Percentiles rank a stretch among this genome's conserved stretches.
Conservation (phyloP, 2,113 vertebrate species). For the Porphyrio hochstetteri region DNA sequence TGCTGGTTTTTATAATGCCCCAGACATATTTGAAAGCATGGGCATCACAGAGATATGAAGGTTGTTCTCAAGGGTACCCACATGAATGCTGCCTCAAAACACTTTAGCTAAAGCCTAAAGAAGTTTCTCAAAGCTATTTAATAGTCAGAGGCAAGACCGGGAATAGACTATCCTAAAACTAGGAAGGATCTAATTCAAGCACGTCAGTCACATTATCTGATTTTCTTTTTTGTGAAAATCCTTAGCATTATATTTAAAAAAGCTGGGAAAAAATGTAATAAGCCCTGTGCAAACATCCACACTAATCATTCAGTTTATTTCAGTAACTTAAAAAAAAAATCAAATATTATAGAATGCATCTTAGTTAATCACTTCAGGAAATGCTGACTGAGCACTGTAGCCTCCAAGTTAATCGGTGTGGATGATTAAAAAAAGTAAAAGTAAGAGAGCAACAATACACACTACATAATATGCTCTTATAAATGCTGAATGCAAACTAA, state of each 20-base stretch:
- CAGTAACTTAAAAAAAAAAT: background rate
- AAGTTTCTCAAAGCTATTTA: background rate
- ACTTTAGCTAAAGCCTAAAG: background rate
- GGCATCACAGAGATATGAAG: background rate
- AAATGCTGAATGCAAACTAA: background rate
- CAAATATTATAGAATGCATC: background rate
- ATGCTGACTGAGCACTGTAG: background rate
- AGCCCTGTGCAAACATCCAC: background rate
- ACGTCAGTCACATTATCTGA: background rate
- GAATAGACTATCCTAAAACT: background rate
- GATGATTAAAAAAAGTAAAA: background rate
- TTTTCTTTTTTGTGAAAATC: background rate
- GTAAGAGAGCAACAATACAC: background rate
- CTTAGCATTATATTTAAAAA: background rate
- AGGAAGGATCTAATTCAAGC: background rate
- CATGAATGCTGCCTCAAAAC: background rate
- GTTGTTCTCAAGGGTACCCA: background rate
- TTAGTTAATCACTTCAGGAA: background rate
- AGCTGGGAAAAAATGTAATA: background rate
- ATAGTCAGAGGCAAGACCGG: background rate
- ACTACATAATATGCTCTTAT: background rate
- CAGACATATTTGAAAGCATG: background rate
- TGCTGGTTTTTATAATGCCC: background rate
- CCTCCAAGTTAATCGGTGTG: background rate
- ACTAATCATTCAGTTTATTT: background rate